Conservation (phyloP, 1,140 invertebrate species). For the Cotesia vestalis region DNA sequence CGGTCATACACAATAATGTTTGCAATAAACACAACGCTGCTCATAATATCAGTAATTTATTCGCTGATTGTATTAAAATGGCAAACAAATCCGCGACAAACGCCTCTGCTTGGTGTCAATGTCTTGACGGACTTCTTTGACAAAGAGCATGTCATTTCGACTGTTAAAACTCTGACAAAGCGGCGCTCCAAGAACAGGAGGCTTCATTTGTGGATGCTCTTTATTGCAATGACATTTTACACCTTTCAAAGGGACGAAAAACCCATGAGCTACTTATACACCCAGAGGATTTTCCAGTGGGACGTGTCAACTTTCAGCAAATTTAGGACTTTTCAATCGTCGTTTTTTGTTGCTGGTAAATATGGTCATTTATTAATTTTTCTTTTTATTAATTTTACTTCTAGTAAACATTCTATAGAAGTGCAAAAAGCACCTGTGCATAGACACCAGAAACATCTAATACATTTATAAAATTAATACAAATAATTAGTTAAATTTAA, state of each 20-base stretch:
- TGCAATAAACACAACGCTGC: conserved; percentile 70
- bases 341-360: conserved; percentile 70
- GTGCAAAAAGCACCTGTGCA: too few species aligned
- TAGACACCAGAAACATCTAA: too few species aligned
- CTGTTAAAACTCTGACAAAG: conserved; percentile 69
- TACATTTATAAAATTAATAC: too few species aligned
- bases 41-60: conserved; percentile 72
- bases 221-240: conserved; percentile 77
- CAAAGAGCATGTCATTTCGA: conserved; percentile 71
- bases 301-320: conserved; percentile 70
- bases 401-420: too few species aligned
- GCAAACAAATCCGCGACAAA: conserved; percentile 72
- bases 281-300: conserved; percentile 75
- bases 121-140: conserved; percentile 77
- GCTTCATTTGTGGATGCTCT: conserved; percentile 71
- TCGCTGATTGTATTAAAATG: conserved; percentile 70
- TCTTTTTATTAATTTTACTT: background rate
- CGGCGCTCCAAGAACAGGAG: conserved; percentile 66
- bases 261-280: conserved; percentile 74
- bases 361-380: conserved; percentile 31
- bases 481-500: background rate
- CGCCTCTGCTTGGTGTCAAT: conserved; percentile 68
- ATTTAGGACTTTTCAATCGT: conserved; percentile 76
- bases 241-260: conserved; percentile 83
- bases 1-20: conserved; percentile 77